Percentiles rank a stretch among this genome's conserved stretches.
Conservation (phyloP, 2,888 invertebrate genomes). For the Melieria omissa region DNA sequence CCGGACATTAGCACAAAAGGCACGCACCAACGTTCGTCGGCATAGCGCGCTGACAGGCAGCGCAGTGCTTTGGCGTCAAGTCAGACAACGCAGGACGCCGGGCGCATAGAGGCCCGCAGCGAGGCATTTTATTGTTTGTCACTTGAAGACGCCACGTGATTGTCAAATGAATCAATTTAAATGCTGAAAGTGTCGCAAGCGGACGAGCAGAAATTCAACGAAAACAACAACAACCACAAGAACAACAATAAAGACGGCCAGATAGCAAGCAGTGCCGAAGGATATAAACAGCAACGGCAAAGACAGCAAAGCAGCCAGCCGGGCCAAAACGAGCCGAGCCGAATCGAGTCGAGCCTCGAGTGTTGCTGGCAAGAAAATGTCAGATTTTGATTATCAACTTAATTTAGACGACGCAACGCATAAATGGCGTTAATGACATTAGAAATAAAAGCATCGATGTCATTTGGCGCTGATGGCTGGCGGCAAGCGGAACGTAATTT, state of each 20-base stretch:
- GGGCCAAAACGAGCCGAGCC: not conserved
- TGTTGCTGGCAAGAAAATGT: slow-evolving; percentile 1
- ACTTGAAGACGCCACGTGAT: slow-evolving; percentile 19
- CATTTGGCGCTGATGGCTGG: slow-evolving; percentile 1
- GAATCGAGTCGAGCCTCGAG: not conserved
- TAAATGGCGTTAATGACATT: slow-evolving; percentile 24
- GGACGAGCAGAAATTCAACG: not conserved
- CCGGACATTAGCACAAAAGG: not conserved
- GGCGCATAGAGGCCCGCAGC: not conserved
- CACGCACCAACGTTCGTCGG: not conserved
- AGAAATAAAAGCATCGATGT: slow-evolving; percentile 14
- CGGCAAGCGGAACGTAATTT: slow-evolving; percentile 11
- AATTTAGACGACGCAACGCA: slow-evolving; percentile 1
- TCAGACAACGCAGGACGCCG: not conserved
- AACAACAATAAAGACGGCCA: not conserved
- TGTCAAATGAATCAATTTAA: slow-evolving; percentile 42
- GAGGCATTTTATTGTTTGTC: not conserved
- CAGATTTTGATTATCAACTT: slow-evolving; percentile 29
- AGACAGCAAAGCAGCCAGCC: not conserved
- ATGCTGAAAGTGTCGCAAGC: slow-evolving; percentile 23
- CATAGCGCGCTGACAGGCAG: not conserved
- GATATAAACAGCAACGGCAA: not conserved
- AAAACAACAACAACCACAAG: slow-evolving; percentile 1
- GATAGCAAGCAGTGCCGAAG: not conserved
- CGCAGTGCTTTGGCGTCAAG: not conserved